Base-by-base conservation (phyloP, 2,113 vertebrate species). In the Procavia capensis region DNA sequence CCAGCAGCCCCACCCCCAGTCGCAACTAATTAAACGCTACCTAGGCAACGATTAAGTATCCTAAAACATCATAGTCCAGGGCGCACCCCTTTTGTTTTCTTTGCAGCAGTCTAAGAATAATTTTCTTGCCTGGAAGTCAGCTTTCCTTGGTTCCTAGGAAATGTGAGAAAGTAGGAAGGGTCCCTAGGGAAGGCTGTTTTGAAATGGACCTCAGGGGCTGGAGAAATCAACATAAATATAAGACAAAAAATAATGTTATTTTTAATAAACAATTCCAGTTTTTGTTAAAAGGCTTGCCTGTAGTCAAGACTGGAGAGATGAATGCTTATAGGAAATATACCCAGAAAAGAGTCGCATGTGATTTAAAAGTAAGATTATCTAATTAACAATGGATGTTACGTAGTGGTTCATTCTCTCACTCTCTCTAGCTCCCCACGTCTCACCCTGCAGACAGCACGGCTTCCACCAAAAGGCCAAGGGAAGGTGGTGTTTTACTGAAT, bases 1-100 rank as follows among this genome's bases (percentile, higher is more conserved):
- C 61, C 91, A 94, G 94, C 92, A 54, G 92, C 93, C 91, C 94
- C 85, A 24, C 64, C 93, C 85, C 84, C 96, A 80, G 43, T 96
- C 31, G 47, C 95, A 98, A 96, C 95, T 98, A 97, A 97, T 98
- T 98, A 98, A 96, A 82, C 3, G 93, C 96, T 98, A 85, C 95
- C 96, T 66, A 0, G 97, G 97, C 97, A 98, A 98, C 97, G 24
- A 61, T 80, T 85, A 36, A 95, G 47, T 64, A 78, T 91, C 80
- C 84, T 34, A 96, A 90, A 89, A 94, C 97, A 92, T 94, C 25
- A 31, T 91, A 31, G 88, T 96, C 94, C n/a, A 41, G 57, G 72
- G 50, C 89, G 97, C 92, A 43, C 22, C 19, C 96, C 95, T 95
- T 96, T 97, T 96, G 83, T 98, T 95, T 97, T 66, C 70, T 93